Base-by-base conservation (phyloP, 2,113 vertebrate species). In the Pseudopodoces humilis region DNA sequence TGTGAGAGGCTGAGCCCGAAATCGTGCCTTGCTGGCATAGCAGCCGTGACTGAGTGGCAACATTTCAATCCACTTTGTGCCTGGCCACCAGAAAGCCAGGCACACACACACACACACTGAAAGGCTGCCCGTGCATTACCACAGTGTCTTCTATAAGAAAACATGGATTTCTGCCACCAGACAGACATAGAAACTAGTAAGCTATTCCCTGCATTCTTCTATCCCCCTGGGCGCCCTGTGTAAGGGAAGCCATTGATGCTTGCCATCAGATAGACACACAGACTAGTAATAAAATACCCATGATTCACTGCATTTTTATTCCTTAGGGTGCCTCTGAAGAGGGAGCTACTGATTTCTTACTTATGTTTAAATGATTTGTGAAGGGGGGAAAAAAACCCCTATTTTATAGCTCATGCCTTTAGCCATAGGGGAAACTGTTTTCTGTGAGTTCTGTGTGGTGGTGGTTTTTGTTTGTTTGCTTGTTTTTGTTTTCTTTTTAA, bases 101-200 rank as follows among this genome's bases (percentile, higher is more conserved):
- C 63, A 30, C 72, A 87, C 69, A 41, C 35, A 41, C 37, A 39
- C 53, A 60, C 65, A 27, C 41, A 1, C 14, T 56, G 81, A 91
- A 90, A 94, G 1, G n/a, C 87, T 91, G 89, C 95, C 93, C 43
- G 5, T 87, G 94, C 85, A 46, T 53, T 82, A 80, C 96, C 44
- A 30, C 83, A 91, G 91, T 94, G 94, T 97, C 94, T 91, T 96
- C 95, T 86, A 44, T 93, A 93, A 93, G 96, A 97, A 87, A 94
- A 92, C 91, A 96, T 97, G 96, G 96, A 95, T 93, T 95, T 89
- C 87, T 96, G 96, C 96, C 94, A 96, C 93, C 24, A 90, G 92
- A 97, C 94, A 97, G 88, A 96, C 94, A 97, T 91, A 96, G 95
- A 96, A 92, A 78, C 96, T 96, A 97, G 84, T 97, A 97, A 96